These are phyloP conservation scores for Cephalophus harveyi DNA, from an alignment of 2,113 vertebrate species.

Conservation along the genomic window DNA sequence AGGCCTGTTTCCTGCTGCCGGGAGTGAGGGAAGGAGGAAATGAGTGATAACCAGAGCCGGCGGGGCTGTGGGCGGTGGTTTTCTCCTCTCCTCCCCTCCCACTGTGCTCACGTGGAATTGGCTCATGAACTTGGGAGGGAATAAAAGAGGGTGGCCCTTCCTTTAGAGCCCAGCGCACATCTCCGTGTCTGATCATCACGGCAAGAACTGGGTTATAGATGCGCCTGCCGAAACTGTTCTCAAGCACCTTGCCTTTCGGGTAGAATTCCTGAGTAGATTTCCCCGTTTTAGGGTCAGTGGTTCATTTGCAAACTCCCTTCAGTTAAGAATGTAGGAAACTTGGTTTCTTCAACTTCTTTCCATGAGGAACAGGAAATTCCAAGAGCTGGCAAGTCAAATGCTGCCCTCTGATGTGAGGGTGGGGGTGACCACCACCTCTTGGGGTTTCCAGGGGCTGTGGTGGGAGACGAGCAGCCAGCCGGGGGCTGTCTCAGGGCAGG, in stretches of 20 bases:
- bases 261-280: background rate
- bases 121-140: background rate
- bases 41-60: rapidly evolving
- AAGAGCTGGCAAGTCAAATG: background rate
- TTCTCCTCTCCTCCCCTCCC: background rate
- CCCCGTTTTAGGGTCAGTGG: too few relatives aligned
- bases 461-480: background rate
- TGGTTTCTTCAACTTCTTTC: background rate
- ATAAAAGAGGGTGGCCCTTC: background rate
- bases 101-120: rapidly evolving
- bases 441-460: background rate
- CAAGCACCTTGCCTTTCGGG: too few relatives aligned
- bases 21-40: background rate
- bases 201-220: background rate
- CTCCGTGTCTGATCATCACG: rapidly evolving
- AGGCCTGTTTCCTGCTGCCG: background rate
- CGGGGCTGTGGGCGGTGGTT: rapidly evolving
- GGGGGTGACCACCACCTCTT: background rate
- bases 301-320: background rate
- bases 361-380: background rate
- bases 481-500: background rate
- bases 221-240: rapidly evolving
- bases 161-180: rapidly evolving
- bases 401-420: background rate
- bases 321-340: background rate